Evolutionary conservation across 2,797 vertebrate species (phyloP).

Genomic region (Galaxias olidus): DNA sequence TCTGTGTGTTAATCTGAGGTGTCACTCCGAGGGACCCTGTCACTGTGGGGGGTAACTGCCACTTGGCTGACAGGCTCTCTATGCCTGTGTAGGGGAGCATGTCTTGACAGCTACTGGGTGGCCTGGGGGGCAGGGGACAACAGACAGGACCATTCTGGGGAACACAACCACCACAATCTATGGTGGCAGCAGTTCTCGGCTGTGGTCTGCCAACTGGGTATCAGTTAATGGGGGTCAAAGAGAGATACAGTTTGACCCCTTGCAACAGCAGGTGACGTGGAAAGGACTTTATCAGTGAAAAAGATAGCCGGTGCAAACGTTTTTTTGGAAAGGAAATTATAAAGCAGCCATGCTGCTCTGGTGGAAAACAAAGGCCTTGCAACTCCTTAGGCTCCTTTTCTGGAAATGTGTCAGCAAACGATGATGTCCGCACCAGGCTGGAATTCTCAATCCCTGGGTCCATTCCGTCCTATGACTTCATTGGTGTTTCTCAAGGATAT

Average conservation of each 20-base stretch:
- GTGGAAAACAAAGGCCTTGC: too few relatives aligned
- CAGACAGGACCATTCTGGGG: conserved; percentile 13
- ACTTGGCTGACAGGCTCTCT: conserved; percentile 29
- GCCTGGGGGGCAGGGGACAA: conserved; percentile 34
- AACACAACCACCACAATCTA: conserved; percentile 4
- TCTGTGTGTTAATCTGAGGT: conserved; percentile 67
- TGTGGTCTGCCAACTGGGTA: conserved; percentile 37
- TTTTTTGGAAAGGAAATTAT: too few relatives aligned
- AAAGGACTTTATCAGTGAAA: too few relatives aligned
- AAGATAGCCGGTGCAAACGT: too few relatives aligned
- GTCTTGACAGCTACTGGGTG: conserved; percentile 41
- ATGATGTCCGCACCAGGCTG: conserved; percentile 33
- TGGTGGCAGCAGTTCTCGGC: not conserved
- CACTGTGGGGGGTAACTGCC: conserved; percentile 51
- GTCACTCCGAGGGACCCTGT: conserved; percentile 45
- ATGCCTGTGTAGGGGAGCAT: not conserved
- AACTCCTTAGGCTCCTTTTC: too few relatives aligned
- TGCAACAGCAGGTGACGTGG: conserved; percentile 39
- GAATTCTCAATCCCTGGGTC: conserved; percentile 34
- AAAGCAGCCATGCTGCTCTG: too few relatives aligned
- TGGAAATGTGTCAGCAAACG: too few relatives aligned
- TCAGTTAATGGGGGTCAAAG: conserved; percentile 10
- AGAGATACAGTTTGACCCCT: conserved; percentile 21
- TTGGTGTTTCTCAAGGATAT: conserved; percentile 79
- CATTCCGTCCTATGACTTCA: conserved; percentile 68